Percentiles rank a stretch among this genome's conserved stretches.
Evolutionary conservation across 2,113 vertebrate species (phyloP).

Genomic region (Zapus hudsonius): DNA sequence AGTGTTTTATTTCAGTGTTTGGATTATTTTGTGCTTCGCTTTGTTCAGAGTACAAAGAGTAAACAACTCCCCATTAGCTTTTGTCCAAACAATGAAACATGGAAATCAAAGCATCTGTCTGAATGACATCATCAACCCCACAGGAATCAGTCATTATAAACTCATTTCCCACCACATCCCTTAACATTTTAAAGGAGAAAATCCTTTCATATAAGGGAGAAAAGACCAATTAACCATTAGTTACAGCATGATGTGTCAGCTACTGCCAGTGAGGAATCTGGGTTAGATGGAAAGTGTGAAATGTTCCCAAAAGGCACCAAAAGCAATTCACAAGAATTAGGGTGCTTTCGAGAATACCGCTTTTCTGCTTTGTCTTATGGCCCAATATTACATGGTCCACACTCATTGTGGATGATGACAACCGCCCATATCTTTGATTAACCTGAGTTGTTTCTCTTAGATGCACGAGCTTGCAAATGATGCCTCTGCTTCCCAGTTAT

Average conservation of each 20-base stretch:
- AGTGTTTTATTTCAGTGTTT: too few species aligned
- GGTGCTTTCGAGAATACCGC: background rate
- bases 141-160: slow-evolving; percentile 17
- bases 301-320: background rate
- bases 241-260: background rate
- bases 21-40: slow-evolving; percentile 14
- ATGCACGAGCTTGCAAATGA: background rate
- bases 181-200: background rate
- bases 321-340: background rate
- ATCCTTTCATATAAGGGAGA: background rate
- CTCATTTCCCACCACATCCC: background rate
- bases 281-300: background rate
- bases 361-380: background rate
- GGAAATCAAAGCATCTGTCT: background rate
- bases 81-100: slow-evolving; percentile 41
- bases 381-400: background rate
- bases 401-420: background rate
- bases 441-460: background rate
- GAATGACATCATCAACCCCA: slow-evolving; percentile 1
- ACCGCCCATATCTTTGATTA: background rate
- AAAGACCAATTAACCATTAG: background rate
- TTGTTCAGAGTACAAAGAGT: slow-evolving; percentile 34
- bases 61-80: slow-evolving; percentile 20
- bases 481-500: slow-evolving; percentile 30
- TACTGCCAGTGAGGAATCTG: background rate